Base-by-base conservation (phyloP, 2,113 vertebrate species). In the Pelodiscus sinensis region DNA sequence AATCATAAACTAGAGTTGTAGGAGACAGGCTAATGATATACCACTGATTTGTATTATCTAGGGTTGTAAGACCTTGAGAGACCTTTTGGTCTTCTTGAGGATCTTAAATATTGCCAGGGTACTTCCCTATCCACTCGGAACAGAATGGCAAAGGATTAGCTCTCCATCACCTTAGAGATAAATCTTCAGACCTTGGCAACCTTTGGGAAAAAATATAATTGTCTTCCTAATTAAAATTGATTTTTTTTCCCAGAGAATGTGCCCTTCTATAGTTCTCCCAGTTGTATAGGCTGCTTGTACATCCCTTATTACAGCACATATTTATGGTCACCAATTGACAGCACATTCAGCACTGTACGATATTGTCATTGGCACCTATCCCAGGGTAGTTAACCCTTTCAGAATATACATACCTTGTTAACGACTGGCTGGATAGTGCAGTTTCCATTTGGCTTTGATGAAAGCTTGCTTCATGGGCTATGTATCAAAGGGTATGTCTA, bases 191-290 rank as follows among this genome's bases (percentile, higher is more conserved):
- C 96, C 86, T 82, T 97, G 95, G 95, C 89, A 96, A 97, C 92
- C 93, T 96, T 96, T 96, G 95, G 92, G 94, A 93, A 91, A 94
- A 96, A 97, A 96, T 94, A 97, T 97, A 97, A 97, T 97, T 97
- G 96, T 97, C 96, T 97, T 97, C 94, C 96, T 97, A 97, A 97
- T 97, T 97, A 97, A 97, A 97, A 97, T 97, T 97, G 97, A 97
- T 97, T 97, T 97, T 96, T 44, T 78, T 96, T 90, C 24, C 81
- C 93, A 54, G 94, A 85, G 93, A 97, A 90, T 95, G 95, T 96
- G 92, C 96, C 95, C 91, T 97, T 97, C 96, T 90, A 5, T 88
- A 92, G 86, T 92, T 93, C 92, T 94, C 92, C 94, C 85, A 88
- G 92, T 82, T 92, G 80, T 92, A 92, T 82, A 96, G 94, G 80